phyloP scores from a whole-genome alignment of 2,797 vertebrate species.

The Telmatherina bonti region DNA sequence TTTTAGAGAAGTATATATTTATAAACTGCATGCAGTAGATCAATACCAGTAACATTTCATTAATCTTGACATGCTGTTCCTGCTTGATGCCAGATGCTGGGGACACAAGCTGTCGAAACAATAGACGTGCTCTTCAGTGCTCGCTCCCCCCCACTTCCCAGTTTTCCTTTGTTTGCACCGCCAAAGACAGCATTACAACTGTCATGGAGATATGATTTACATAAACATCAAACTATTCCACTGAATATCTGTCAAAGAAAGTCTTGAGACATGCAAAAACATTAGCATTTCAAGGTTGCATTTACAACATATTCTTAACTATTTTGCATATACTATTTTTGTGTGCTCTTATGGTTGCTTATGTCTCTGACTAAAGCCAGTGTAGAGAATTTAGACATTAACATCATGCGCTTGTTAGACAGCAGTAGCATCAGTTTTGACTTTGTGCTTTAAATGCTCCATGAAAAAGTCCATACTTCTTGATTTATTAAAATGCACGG shows the following conservation, averaged over 20 bases:
- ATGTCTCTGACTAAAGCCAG: conserved; percentile 37
- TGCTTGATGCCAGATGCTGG: conserved; percentile 77
- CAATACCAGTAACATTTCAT: conserved; percentile 79
- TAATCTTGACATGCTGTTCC: conserved; percentile 80
- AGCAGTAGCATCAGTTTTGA: not conserved
- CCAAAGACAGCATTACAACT: conserved; percentile 81
- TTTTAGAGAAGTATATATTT: conserved; percentile 66
- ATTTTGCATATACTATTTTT: conserved; percentile 77
- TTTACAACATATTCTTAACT: conserved; percentile 74
- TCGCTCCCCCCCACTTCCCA: conserved; percentile 65
- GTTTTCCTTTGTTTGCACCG: conserved; percentile 77
- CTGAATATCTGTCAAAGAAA: conserved; percentile 78
- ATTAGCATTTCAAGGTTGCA: conserved; percentile 84
- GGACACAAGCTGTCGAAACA: conserved; percentile 81
- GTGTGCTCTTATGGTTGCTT: conserved; percentile 42
- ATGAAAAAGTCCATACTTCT: conserved; percentile 4
- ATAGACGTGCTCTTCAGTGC: conserved; percentile 71
- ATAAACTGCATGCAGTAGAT: conserved; percentile 72
- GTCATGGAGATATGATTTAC: conserved; percentile 81
- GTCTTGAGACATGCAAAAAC: conserved; percentile 75
- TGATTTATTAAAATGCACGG: conserved; percentile 27
- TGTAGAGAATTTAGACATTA: conserved; percentile 15
- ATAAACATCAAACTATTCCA: conserved; percentile 81
- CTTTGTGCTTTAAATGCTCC: not conserved
- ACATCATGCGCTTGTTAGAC: conserved; percentile 17